Conservation (phyloP, 2,888 invertebrate species). For the Sinelater perroti region DNA sequence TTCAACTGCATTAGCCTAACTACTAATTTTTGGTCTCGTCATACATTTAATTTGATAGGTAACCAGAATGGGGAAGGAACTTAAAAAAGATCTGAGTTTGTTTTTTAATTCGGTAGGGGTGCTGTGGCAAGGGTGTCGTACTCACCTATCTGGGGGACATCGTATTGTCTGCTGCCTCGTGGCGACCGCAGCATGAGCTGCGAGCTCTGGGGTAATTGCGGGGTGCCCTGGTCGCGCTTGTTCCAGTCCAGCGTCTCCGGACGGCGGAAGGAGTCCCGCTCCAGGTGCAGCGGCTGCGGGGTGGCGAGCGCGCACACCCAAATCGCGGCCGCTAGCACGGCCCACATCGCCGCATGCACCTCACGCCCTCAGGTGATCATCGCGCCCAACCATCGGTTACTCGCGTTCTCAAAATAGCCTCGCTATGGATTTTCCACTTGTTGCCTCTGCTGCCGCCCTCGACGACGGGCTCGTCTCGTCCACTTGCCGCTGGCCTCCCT, state of each 20-base stretch:
- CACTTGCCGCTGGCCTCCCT: constrained; percentile 12
- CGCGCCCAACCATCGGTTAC: constrained; percentile 51
- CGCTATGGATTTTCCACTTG: constrained; percentile 52
- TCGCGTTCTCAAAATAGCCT: constrained; percentile 47
- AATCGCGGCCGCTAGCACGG: constrained; percentile 56
- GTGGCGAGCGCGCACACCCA: constrained; percentile 60
- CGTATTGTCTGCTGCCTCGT: constrained; percentile 79
- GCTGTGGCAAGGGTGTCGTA: constrained; percentile 27
- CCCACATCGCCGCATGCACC: constrained; percentile 57
- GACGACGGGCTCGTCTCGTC: constrained; percentile 34
- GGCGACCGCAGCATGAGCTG: constrained; percentile 79
- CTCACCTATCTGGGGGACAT: constrained; percentile 86
- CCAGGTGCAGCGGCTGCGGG: constrained; percentile 58
- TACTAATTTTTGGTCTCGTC: too few relatives aligned
- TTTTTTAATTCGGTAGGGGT: too few relatives aligned
- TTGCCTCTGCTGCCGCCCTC: constrained; percentile 45
- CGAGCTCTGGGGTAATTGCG: constrained; percentile 46
- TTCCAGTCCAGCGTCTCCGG: constrained; percentile 46
- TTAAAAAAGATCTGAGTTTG: too few relatives aligned
- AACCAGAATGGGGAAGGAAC: too few relatives aligned
- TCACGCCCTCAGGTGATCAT: constrained; percentile 57
- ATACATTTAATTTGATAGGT: too few relatives aligned
- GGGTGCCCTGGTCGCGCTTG: constrained; percentile 45
- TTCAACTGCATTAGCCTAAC: too few relatives aligned
- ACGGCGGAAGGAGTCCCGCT: constrained; percentile 54